Percentiles rank a stretch among this genome's conserved stretches.
phyloP scores from a whole-genome alignment of 2,113 vertebrate genomes.

The Nycticryphes semicollaris region DNA sequence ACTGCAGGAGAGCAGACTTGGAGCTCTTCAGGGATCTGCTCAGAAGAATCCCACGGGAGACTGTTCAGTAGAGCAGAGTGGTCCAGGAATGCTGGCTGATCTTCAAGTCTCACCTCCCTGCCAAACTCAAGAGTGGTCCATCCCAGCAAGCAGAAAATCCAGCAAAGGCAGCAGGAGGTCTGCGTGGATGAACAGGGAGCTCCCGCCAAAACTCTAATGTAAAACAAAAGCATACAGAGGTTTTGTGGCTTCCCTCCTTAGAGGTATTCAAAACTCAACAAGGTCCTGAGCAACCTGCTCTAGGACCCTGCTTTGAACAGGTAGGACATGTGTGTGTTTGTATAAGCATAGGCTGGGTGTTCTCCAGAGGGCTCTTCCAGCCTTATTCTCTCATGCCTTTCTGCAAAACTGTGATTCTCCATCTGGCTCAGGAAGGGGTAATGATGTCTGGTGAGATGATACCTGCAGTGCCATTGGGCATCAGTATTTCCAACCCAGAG shows the following conservation, averaged over 20 bases:
- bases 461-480: background rate
- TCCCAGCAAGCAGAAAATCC: background rate
- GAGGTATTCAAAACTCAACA: background rate
- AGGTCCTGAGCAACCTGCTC: background rate
- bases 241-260: background rate
- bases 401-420: background rate
- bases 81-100: background rate
- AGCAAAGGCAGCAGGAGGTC: background rate
- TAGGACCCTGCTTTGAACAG: background rate
- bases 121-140: background rate
- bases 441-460: background rate
- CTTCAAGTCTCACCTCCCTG: background rate
- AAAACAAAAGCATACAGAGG: background rate
- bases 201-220: background rate
- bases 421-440: background rate
- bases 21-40: background rate
- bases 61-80: background rate
- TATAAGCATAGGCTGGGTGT: fast-evolving
- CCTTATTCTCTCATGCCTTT: background rate
- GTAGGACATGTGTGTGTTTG: background rate
- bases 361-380: background rate
- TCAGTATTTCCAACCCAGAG: background rate
- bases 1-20: background rate
- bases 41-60: background rate
- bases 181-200: background rate